Evolutionary conservation across 2,797 vertebrate genomes (phyloP).

Genomic region (Eurystomus glaucurus): DNA sequence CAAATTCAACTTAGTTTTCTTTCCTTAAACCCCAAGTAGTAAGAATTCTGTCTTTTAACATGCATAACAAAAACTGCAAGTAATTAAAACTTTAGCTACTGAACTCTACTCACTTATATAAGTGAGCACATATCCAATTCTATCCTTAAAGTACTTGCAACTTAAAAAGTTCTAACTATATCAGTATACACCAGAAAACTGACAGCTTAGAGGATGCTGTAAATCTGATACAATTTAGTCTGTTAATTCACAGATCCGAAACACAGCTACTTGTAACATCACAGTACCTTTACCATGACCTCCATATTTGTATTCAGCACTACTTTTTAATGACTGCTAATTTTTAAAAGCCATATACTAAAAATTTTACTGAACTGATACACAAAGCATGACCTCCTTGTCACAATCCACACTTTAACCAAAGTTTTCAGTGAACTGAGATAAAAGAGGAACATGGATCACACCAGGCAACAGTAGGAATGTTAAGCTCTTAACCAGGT

Average conservation of each 20-base stretch:
- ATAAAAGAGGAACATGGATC: neutral
- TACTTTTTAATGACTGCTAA: neutral
- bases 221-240: neutral
- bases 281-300: neutral
- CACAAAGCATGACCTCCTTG: neutral
- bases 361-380: neutral
- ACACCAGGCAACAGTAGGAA: neutral
- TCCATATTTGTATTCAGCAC: neutral
- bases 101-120: neutral
- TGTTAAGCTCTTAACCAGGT: neutral
- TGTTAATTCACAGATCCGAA: neutral
- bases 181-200: neutral
- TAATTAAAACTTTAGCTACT: neutral
- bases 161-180: neutral
- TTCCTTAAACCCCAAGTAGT: neutral
- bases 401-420: neutral
- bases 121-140: neutral
- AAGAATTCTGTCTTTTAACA: neutral
- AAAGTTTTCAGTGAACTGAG: neutral
- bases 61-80: neutral
- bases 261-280: neutral
- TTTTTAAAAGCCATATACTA: neutral
- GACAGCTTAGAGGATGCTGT: neutral
- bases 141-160: neutral
- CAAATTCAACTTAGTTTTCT: neutral